Base-by-base conservation (phyloP, 2,888 invertebrate genomes). In the Deroplatys truncata region DNA sequence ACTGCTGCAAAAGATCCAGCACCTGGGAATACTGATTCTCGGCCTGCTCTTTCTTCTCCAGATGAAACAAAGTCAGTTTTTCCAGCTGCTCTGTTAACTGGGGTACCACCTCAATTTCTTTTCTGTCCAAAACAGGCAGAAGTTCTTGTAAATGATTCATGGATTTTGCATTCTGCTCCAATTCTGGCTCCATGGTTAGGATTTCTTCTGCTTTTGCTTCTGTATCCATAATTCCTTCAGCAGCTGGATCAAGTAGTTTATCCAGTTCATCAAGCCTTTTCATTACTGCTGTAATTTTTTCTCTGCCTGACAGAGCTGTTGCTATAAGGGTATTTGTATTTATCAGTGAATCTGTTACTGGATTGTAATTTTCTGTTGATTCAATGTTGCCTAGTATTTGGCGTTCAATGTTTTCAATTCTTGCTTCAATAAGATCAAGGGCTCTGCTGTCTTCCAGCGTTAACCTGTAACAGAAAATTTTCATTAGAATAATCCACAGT, bases 271-370 rank as follows among this genome's bases (percentile, higher is more conserved):
- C 93, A 91, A 95, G 92, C 88, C 94, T 93, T 91, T 94, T 93
- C 84, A 94, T 92, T 84, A 94, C 93, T 0, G 92, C 92, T 85
- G 93, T 94, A 28, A 94, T 93, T 28, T 94, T 93, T 90, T 95
- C 94, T 84, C 94, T 93, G 88, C 94, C 94, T 90, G 94, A 94
- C 28, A 95, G 91, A 2, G 95, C 94, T 13, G 95, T 94, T 7
- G 93, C 93, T 49, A 94, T 94, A 92, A 95, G 93, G 1, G 94
- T 94, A 91, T 94, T 94, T 1, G 93, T 93, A 91, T 94, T 93
- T 28, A 94, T 83, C 16, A 95, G 92, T 89, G 93, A 93, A 90
- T 94, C 94, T 0, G 94, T 92, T 20, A 94, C 92, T n/a, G 93
- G 92, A 90, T 91, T 93, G 90, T 93, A 92, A 15, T 92, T 91